These are phyloP conservation scores for Numida meleagris DNA, from an alignment of 2,113 vertebrate genomes.

Conservation along the genomic window DNA sequence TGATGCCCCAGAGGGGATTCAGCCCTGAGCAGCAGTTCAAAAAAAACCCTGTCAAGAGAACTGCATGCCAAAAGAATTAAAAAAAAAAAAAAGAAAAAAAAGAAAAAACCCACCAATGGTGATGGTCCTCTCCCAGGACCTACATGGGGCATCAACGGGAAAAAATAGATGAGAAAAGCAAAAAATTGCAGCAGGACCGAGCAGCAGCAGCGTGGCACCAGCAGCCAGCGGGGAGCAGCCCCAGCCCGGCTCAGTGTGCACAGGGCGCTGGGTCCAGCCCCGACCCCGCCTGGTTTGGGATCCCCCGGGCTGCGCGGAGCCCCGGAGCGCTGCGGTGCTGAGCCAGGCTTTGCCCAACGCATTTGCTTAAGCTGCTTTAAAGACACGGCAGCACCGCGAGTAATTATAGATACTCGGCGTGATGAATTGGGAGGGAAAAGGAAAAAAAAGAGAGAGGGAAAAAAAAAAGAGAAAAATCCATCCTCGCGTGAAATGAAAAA, in stretches of 20 bases:
- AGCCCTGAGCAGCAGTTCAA: rapidly evolving
- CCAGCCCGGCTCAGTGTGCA: neutral
- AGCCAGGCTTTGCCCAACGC: constrained; percentile 57
- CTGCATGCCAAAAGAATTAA: neutral
- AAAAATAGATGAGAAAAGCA: neutral
- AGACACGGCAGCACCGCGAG: constrained; percentile 54
- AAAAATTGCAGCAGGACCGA: neutral
- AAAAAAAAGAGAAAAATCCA: neutral
- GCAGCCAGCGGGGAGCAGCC: neutral
- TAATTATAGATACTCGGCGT: neutral
- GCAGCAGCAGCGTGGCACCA: neutral
- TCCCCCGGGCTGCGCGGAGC: neutral
- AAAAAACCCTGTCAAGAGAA: neutral
- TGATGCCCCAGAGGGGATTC: neutral
- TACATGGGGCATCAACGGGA: rapidly evolving
- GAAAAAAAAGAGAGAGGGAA: neutral
- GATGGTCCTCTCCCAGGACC: rapidly evolving
- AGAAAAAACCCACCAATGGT: too few relatives aligned
- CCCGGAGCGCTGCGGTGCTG: constrained; percentile 23
- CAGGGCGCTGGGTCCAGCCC: neutral
- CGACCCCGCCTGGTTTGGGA: neutral
- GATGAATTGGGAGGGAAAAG: neutral
- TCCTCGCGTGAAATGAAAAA: neutral
- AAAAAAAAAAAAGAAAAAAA: neutral
- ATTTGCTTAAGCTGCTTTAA: constrained; percentile 68